These are phyloP conservation scores for Drosophila mulleri DNA, from an alignment of 2,888 invertebrate genomes.

Conservation along the genomic window DNA sequence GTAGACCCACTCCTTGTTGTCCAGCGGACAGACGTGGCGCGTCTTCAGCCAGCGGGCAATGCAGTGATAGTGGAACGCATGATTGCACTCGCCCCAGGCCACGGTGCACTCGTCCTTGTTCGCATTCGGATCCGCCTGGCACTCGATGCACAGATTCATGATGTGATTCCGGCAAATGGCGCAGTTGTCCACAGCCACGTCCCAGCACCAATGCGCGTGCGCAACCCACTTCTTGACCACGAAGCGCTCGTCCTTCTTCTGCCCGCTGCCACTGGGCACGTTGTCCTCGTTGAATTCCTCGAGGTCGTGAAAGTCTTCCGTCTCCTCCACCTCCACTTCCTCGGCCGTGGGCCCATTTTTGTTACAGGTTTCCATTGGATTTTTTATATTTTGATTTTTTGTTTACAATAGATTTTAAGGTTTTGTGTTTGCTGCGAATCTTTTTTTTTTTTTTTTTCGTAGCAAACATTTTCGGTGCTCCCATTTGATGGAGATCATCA, in stretches of 20 bases:
- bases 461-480: background rate
- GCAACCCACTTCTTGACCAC: constrained; percentile 99
- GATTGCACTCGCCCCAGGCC: constrained; percentile 99
- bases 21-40: constrained; percentile 98
- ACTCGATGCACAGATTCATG: constrained; percentile 99
- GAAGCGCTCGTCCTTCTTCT: constrained; percentile 96
- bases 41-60: constrained; percentile 99
- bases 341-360: constrained; percentile 49
- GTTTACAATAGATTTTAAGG: constrained; percentile 24
- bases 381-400: constrained; percentile 2
- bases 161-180: constrained; percentile 99
- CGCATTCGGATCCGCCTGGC: constrained; percentile 98
- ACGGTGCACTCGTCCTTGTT: constrained; percentile 99
- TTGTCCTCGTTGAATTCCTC: constrained; percentile 68
- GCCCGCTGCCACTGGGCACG: constrained; percentile 88
- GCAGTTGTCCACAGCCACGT: constrained; percentile 99
- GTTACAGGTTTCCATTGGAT: constrained; percentile 26
- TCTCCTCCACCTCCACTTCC: constrained; percentile 95
- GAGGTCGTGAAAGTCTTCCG: constrained; percentile 89
- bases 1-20: constrained; percentile 99
- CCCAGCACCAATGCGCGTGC: constrained; percentile 99
- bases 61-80: constrained; percentile 99
- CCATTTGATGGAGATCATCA: background rate
- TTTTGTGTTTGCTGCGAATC: background rate
- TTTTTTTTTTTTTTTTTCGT: background rate